Base-by-base conservation (phyloP, 1,140 invertebrate species). In the Drosophila subobscura region DNA sequence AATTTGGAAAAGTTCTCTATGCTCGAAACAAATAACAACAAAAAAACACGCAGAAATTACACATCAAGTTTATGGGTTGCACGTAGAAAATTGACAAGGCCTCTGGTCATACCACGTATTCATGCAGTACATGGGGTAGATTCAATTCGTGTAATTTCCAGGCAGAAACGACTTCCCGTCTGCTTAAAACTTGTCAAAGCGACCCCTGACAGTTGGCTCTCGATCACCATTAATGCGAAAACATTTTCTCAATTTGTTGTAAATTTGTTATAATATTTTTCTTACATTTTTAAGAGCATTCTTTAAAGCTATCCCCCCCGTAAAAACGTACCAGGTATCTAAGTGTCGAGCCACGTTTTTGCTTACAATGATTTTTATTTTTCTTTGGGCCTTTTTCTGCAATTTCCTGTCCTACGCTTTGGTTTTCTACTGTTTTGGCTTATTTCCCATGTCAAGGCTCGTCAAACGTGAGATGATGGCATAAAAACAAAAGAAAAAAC, bases 21-120 rank as follows among this genome's bases (percentile, higher is more conserved):
- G 3, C 10, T 60, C 56, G 73, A 57, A 76, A 72, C 70, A 75
- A 77, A 76, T 76, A 84, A 85, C 77, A 86, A 73, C 63, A 59
- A 29, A 29, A 33, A 10, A 33, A 33, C 7, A 33, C 33, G 12
- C 33, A 37, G 33, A 37, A 88, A 86, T 86, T 86, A 86, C 78
- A 88, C 66, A 78, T 77, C 72, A 88, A 88, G 60, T 85, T 86
- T 86, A 85, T 85, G 81, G 77, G 51, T 50, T 63, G 81, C 81
- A 85, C 81, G 81, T 85, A 85, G 81, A 86, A 85, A 78, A 85
- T 86, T 80, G 74, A 71, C 33, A 37, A 37, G 33, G 54, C 65
- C 54, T 67, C 66, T 54, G 60, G 20, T 64, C 75, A 2, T 12
- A 37, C 33, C 33, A 8, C 12, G 33, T 37, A 37, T 12, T 37